These are phyloP conservation scores for Psilanteris sp. DNA, from an alignment of 1,140 invertebrate genomes.

Conservation along the genomic window DNA sequence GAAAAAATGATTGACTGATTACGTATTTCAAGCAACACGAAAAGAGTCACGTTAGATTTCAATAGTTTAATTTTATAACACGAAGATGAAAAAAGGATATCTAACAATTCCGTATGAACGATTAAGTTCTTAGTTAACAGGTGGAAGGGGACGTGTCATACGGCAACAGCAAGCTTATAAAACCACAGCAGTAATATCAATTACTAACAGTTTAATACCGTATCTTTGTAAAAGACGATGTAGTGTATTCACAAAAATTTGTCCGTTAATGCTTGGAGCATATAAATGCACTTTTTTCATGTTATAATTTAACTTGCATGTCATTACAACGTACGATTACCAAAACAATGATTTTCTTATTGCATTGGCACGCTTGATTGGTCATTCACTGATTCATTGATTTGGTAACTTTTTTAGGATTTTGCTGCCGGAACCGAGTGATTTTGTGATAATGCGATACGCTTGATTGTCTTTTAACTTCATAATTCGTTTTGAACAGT, in stretches of 20 bases:
- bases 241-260: constrained; percentile 42
- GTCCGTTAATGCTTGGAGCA: constrained; percentile 17
- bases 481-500: constrained; percentile 11
- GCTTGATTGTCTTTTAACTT: constrained; percentile 40
- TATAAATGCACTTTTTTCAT: constrained; percentile 5
- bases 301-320: constrained; percentile 10
- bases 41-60: constrained; percentile 36
- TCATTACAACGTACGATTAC: constrained; percentile 1
- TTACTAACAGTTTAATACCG: constrained; percentile 58
- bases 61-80: constrained; percentile 24
- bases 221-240: constrained; percentile 60
- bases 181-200: constrained; percentile 58
- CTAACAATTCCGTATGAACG: constrained; percentile 41
- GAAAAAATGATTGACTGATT: constrained; percentile 30
- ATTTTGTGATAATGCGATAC: constrained; percentile 48
- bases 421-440: constrained; percentile 30
- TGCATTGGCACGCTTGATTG: constrained; percentile 22
- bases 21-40: background rate
- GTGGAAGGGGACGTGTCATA: constrained; percentile 60
- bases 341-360: constrained; percentile 35
- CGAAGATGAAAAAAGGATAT: constrained; percentile 37
- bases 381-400: constrained; percentile 32
- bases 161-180: constrained; percentile 56
- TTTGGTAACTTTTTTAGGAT: constrained; percentile 43
- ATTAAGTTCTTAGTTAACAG: constrained; percentile 47